Evolutionary conservation across 2,797 vertebrate species (phyloP).

Genomic region (Xenopus petersii): DNA sequence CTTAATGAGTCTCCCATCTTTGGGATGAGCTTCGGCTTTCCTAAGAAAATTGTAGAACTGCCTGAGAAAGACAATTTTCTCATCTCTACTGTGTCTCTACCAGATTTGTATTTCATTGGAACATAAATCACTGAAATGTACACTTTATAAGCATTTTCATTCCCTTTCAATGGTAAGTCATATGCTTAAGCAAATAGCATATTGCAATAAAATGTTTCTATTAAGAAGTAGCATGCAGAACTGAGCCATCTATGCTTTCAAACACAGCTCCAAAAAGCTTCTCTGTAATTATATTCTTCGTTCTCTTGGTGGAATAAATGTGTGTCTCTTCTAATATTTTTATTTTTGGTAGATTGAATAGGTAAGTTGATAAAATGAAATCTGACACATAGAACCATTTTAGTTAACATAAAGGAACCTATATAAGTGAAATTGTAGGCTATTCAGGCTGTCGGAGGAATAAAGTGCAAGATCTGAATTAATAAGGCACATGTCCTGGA

Average conservation of each 20-base stretch:
- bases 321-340: too few species aligned
- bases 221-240: slow-evolving; percentile 11
- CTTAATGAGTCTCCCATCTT: not conserved
- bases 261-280: not conserved
- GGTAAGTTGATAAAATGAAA: too few species aligned
- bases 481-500: too few species aligned
- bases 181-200: slow-evolving; percentile 6
- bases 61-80: not conserved
- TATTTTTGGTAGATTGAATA: too few species aligned
- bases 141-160: slow-evolving; percentile 20
- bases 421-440: too few species aligned
- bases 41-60: not conserved
- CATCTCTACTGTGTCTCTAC: not conserved
- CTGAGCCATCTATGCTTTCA: not conserved
- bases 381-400: too few species aligned
- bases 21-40: slow-evolving; percentile 1
- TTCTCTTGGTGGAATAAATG: not conserved
- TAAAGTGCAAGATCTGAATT: too few species aligned
- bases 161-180: slow-evolving; percentile 6
- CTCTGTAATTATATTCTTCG: not conserved
- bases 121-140: slow-evolving; percentile 14
- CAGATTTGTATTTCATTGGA: slow-evolving; percentile 23
- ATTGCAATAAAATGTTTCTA: slow-evolving; percentile 9
- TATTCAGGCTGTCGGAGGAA: too few species aligned
- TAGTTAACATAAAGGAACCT: too few species aligned